Percentiles rank a stretch among this genome's conserved stretches.
Conservation (phyloP, 2,888 invertebrate genomes). For the Synergus gifuensis region DNA sequence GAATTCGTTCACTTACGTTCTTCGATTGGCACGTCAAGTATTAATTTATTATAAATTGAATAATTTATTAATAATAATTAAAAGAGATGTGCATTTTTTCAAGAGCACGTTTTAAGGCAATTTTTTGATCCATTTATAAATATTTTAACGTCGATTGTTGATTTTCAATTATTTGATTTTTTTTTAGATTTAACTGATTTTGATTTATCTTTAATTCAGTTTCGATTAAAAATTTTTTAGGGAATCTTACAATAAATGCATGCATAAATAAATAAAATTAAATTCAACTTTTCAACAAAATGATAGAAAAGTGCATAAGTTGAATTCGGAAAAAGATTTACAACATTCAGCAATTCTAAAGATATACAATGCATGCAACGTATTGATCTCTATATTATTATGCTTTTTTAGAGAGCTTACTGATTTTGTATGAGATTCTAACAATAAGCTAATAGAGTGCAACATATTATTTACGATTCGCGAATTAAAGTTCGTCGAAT, state of each 20-base stretch:
- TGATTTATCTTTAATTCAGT: background rate
- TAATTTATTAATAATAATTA: constrained; percentile 3
- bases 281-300: background rate
- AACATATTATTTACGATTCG: background rate
- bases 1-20: background rate
- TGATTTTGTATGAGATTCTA: constrained; percentile 18
- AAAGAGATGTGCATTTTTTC: background rate
- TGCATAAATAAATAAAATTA: background rate
- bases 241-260: background rate
- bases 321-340: background rate
- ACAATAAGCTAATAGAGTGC: background rate
- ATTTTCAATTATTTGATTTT: background rate
- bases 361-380: constrained; percentile 17
- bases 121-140: background rate
- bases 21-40: background rate
- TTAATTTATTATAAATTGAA: constrained; percentile 8
- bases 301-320: background rate
- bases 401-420: constrained; percentile 8
- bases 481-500: background rate
- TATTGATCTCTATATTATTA: background rate
- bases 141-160: background rate
- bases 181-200: background rate
- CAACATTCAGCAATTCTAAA: constrained; percentile 11
- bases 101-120: constrained; percentile 25
- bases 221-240: background rate